These are phyloP conservation scores for Myopa tessellatipennis DNA, from an alignment of 2,888 invertebrate genomes.

Conservation along the genomic window DNA sequence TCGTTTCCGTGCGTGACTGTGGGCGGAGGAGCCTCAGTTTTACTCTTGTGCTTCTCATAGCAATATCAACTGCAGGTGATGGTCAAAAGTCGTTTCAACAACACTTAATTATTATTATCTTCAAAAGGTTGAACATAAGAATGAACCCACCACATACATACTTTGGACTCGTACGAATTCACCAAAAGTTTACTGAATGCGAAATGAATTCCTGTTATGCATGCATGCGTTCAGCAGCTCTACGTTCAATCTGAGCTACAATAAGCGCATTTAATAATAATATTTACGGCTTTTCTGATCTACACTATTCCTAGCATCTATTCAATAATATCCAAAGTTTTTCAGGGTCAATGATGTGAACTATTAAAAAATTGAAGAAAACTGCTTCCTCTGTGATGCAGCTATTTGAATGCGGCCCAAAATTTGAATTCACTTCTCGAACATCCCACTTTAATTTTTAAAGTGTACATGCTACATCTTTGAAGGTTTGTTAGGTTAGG, in stretches of 20 bases:
- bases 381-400: too few relatives aligned
- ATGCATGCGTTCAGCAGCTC: constrained; percentile 19
- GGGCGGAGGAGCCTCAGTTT: constrained; percentile 24
- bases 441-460: too few relatives aligned
- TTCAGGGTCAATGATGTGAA: too few relatives aligned
- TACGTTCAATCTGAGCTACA: neutral
- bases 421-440: too few relatives aligned
- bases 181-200: constrained; percentile 49
- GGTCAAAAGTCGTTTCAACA: constrained; percentile 70
- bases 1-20: constrained; percentile 26
- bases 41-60: constrained; percentile 14
- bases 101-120: constrained; percentile 71
- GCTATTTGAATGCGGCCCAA: too few relatives aligned
- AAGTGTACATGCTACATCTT: too few relatives aligned
- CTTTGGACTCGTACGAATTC: constrained; percentile 31
- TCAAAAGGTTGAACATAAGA: constrained; percentile 67
- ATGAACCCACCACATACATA: constrained; percentile 38
- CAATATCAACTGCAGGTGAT: constrained; percentile 69
- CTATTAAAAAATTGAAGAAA: too few relatives aligned
- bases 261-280: neutral
- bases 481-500: too few relatives aligned
- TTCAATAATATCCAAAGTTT: too few relatives aligned
- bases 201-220: constrained; percentile 48
- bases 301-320: too few relatives aligned
- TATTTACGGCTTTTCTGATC: too few relatives aligned